Evolutionary conservation across 2,113 vertebrate genomes (phyloP).

Genomic region (Mus pahari): DNA sequence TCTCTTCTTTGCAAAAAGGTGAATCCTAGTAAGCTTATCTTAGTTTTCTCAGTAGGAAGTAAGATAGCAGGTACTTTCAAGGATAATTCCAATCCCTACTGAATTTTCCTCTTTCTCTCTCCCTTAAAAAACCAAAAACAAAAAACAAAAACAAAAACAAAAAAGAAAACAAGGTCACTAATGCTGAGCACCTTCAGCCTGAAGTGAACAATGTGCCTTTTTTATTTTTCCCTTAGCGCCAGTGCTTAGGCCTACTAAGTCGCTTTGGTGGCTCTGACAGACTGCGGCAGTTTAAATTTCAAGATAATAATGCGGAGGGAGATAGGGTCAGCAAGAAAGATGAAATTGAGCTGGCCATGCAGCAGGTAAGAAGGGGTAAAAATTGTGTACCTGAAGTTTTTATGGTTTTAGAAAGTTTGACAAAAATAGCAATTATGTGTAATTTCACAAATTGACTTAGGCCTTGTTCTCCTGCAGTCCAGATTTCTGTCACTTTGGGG

Average conservation of each 20-base stretch:
- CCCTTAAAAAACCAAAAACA: no score
- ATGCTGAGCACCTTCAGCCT: not conserved
- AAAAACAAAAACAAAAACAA: no score
- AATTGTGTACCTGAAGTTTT: not conserved
- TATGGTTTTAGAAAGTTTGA: not conserved
- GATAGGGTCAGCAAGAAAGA: constrained; percentile 92
- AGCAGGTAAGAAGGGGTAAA: constrained; percentile 89
- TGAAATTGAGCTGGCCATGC: constrained; percentile 95
- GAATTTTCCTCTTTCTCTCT: not conserved
- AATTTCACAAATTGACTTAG: constrained; percentile 34
- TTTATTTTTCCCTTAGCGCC: constrained; percentile 87
- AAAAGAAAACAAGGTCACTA: not conserved
- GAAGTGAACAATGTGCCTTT: not conserved
- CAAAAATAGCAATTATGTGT: not conserved
- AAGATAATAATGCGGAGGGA: constrained; percentile 89
- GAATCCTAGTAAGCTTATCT: constrained; percentile 2
- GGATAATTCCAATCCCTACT: not conserved
- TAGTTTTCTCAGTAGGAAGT: not conserved
- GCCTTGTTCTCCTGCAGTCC: constrained; percentile 16
- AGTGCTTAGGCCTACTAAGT: constrained; percentile 93
- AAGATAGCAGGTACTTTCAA: not conserved
- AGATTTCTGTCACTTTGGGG: not conserved
- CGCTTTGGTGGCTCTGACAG: constrained; percentile 95
- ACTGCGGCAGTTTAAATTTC: constrained; percentile 92
- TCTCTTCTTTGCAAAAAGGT: not conserved